Percentiles rank a stretch among this genome's conserved stretches.
Evolutionary conservation across 1,140 invertebrate species (phyloP).

Genomic region (Calliphora vicina): DNA sequence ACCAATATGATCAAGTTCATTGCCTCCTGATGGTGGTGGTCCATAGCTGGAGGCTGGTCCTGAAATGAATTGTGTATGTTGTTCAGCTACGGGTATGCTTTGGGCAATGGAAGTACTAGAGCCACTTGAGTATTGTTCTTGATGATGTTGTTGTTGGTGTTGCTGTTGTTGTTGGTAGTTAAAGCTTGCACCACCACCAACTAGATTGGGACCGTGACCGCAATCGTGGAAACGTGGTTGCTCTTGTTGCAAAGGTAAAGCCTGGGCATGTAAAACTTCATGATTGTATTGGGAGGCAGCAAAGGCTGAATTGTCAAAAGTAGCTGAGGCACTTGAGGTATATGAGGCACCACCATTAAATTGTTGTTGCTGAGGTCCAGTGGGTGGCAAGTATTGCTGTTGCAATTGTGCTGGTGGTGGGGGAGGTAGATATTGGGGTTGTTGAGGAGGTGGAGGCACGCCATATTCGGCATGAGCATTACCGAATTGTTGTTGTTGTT

Average conservation of each 20-base stretch:
- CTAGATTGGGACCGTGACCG: slow-evolving; percentile 57
- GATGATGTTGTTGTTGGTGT: slow-evolving; percentile 42
- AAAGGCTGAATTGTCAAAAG: slow-evolving; percentile 46
- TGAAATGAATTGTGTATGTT: slow-evolving; percentile 58
- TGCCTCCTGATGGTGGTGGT: slow-evolving; percentile 50
- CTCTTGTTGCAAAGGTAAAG: slow-evolving; percentile 52
- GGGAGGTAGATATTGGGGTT: slow-evolving; percentile 37
- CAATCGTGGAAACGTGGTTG: slow-evolving; percentile 54
- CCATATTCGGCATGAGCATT: slow-evolving; percentile 38
- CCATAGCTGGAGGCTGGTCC: slow-evolving; percentile 51
- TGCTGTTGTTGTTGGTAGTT: slow-evolving; percentile 52
- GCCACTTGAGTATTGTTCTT: slow-evolving; percentile 43
- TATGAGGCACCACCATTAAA: neutral
- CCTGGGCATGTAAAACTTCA: slow-evolving; percentile 51
- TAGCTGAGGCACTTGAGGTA: slow-evolving; percentile 17
- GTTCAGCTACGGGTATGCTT: slow-evolving; percentile 61
- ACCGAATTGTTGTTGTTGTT: slow-evolving; percentile 37
- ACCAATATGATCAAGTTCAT: slow-evolving; percentile 52
- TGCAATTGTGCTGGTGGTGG: slow-evolving; percentile 43
- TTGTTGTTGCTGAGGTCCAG: slow-evolving; percentile 44
- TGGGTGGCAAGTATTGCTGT: slow-evolving; percentile 46
- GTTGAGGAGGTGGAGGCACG: slow-evolving; percentile 40
- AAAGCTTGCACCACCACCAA: slow-evolving; percentile 50
- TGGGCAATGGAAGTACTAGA: slow-evolving; percentile 52
- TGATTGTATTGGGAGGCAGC: slow-evolving; percentile 49